Percentiles rank a stretch among this genome's conserved stretches.
These are phyloP conservation scores for Thamnophis sirtalis DNA, from an alignment of 2,113 vertebrate species.

Conservation along the genomic window DNA sequence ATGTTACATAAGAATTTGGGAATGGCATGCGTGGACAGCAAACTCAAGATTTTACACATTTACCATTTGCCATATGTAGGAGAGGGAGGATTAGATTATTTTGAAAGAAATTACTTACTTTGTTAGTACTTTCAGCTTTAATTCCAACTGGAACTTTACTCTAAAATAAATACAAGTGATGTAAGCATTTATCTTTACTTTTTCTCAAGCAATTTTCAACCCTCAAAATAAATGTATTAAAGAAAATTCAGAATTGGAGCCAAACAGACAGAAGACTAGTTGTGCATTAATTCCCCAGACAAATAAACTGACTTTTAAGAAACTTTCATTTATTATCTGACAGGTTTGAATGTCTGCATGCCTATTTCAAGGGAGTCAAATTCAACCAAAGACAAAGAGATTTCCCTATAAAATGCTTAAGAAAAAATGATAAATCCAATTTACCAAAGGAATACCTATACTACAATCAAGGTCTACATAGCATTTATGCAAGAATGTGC, in stretches of 20 bases:
- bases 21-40: background rate
- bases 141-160: constrained; percentile 93
- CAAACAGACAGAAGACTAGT: background rate
- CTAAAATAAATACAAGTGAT: constrained; percentile 62
- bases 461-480: background rate
- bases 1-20: background rate
- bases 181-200: background rate
- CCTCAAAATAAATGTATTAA: background rate
- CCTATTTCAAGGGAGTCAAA: background rate
- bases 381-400: background rate
- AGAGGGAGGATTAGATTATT: background rate
- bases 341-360: background rate
- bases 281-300: background rate
- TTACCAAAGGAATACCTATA: background rate
- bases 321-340: background rate
- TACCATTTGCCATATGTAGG: background rate
- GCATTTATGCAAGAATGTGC: background rate
- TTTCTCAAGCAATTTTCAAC: background rate
- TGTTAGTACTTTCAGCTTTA: constrained; percentile 92
- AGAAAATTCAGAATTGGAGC: background rate
- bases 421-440: background rate
- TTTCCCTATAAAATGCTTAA: background rate
- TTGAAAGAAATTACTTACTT: constrained; percentile 72
- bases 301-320: background rate
- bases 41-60: background rate